Conservation (phyloP, 2,888 invertebrate genomes). For the Diadegma fenestrale region DNA sequence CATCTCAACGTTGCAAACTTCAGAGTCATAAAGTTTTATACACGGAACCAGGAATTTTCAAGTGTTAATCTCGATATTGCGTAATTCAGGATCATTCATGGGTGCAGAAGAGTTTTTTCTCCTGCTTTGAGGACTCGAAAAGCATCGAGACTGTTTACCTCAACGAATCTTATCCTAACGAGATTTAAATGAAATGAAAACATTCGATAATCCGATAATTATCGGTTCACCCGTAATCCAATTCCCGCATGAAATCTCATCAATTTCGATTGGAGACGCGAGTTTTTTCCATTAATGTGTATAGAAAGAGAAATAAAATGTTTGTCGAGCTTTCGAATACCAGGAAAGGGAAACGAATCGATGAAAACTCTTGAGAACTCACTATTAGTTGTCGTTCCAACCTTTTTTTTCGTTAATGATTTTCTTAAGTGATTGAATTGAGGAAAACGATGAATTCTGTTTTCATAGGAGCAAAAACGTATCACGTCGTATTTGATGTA, state of each 20-base stretch:
- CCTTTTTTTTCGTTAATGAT: neutral
- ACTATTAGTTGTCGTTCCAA: neutral
- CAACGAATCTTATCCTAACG: slow-evolving; percentile 15
- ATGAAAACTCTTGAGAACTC: neutral
- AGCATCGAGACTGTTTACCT: slow-evolving; percentile 6
- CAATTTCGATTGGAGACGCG: slow-evolving; percentile 19
- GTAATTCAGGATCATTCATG: neutral
- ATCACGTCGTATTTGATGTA: neutral
- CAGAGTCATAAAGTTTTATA: no score
- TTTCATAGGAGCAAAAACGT: neutral
- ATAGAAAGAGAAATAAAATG: neutral
- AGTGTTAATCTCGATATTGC: neutral
- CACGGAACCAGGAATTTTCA: neutral
- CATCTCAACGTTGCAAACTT: no score
- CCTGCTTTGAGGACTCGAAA: slow-evolving; percentile 36
- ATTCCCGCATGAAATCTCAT: slow-evolving; percentile 2
- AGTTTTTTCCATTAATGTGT: slow-evolving; percentile 22
- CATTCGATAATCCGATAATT: slow-evolving; percentile 50
- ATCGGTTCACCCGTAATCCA: slow-evolving; percentile 6
- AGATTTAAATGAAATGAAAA: slow-evolving; percentile 52
- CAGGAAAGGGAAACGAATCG: neutral
- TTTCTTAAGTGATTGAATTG: neutral
- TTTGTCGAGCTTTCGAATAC: neutral
- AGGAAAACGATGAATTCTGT: neutral
- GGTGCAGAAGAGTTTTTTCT: slow-evolving; percentile 14